Percentiles rank a stretch among this genome's conserved stretches.
Evolutionary conservation across 2,113 vertebrate genomes (phyloP).

Genomic region (Perca fluviatilis): DNA sequence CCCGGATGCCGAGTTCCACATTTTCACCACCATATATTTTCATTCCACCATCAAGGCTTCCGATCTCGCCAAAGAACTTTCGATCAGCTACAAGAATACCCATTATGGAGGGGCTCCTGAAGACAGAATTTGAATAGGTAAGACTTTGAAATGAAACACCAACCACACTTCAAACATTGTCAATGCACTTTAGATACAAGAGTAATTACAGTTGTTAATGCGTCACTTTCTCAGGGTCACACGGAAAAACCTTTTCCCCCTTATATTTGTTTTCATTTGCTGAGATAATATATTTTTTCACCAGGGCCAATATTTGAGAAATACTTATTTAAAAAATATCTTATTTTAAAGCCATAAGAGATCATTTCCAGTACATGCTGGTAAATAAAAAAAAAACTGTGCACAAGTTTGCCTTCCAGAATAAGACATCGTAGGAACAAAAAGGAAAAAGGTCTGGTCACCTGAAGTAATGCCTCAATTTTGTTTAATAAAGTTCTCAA

Average conservation of each 20-base stretch:
- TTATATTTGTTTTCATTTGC: background rate
- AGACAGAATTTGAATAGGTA: background rate
- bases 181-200: background rate
- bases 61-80: slow-evolving; percentile 94
- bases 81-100: slow-evolving; percentile 94
- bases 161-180: background rate
- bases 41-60: slow-evolving; percentile 94
- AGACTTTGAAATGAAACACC: background rate
- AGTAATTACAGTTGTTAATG: background rate
- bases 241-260: no score
- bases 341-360: no score
- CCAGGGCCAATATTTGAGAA: background rate
- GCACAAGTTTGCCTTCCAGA: background rate
- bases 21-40: slow-evolving; percentile 96
- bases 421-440: background rate
- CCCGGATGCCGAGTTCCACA: slow-evolving; percentile 94
- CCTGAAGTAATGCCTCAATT: no score
- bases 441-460: no score
- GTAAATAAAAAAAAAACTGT: background rate
- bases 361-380: background rate
- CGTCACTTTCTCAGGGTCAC: background rate
- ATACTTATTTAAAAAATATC: no score
- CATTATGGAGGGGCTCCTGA: slow-evolving; percentile 93
- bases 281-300: background rate
- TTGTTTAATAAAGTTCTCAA: background rate